Percentiles rank a stretch among this genome's conserved stretches.
These are phyloP conservation scores for Platanista minor DNA, from an alignment of 2,113 vertebrate species.

Conservation along the genomic window DNA sequence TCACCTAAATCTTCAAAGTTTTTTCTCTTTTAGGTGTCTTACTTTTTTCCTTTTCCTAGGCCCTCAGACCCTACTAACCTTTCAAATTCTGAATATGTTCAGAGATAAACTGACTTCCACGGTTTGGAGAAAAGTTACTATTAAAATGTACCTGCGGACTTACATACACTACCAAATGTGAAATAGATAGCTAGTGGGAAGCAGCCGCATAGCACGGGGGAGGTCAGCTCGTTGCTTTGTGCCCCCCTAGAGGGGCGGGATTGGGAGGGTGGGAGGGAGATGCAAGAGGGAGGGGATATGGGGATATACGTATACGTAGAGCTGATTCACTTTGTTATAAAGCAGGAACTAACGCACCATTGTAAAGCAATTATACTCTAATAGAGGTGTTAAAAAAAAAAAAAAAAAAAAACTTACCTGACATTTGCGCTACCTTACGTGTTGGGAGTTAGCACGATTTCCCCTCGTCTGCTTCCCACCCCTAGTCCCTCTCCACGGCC, in stretches of 20 bases:
- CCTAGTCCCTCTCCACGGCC: rapidly evolving
- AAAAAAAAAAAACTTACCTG: not conserved
- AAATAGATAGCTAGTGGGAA: too few relatives aligned
- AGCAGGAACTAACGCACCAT: too few relatives aligned
- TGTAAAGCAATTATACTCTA: too few relatives aligned
- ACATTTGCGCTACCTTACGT: not conserved
- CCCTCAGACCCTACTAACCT: not conserved
- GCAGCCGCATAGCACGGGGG: too few relatives aligned
- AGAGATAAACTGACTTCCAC: not conserved
- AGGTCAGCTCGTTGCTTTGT: too few relatives aligned
- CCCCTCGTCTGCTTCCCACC: not conserved
- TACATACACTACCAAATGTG: too few relatives aligned
- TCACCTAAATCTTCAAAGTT: not conserved
- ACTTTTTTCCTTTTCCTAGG: not conserved
- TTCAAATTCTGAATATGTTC: not conserved
- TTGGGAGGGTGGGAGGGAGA: too few relatives aligned
- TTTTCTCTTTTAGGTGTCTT: not conserved
- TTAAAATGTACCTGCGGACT: not conserved
- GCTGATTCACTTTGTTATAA: too few relatives aligned
- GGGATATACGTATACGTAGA: too few relatives aligned
- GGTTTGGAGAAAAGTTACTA: not conserved
- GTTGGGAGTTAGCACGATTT: not conserved
- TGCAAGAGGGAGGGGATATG: too few relatives aligned
- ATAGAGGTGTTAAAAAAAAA: too few relatives aligned
- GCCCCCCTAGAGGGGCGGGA: too few relatives aligned